These are phyloP conservation scores for Dreissena rostriformis DNA, from an alignment of 1,140 invertebrate species.

Conservation along the genomic window DNA sequence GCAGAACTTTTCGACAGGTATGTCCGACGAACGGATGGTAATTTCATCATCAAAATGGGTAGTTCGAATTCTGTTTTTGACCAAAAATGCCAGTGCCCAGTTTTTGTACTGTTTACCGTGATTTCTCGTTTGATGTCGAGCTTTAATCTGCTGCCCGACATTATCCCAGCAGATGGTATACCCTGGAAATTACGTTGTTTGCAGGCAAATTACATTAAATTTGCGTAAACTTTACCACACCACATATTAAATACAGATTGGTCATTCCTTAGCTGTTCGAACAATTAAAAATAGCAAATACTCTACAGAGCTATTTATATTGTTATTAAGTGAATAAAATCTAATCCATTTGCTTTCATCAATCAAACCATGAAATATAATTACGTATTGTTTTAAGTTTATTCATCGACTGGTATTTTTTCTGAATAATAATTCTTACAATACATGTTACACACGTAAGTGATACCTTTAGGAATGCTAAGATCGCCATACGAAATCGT, in stretches of 20 bases:
- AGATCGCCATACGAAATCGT: too few species aligned
- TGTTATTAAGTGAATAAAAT: neutral
- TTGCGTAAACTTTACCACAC: neutral
- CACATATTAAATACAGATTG: too few species aligned
- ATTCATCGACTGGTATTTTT: neutral
- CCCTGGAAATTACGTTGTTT: neutral
- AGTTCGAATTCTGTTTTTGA: slow-evolving; percentile 21
- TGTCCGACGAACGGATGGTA: neutral
- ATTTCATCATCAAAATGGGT: neutral
- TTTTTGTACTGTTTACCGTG: slow-evolving; percentile 32
- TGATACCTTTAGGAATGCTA: neutral
- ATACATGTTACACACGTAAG: neutral
- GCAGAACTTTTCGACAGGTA: neutral
- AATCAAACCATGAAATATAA: neutral
- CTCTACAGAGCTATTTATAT: neutral
- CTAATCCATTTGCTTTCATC: neutral
- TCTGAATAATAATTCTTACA: neutral
- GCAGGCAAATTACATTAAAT: neutral
- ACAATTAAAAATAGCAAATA: neutral
- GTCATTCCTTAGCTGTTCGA: neutral
- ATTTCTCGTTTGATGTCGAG: slow-evolving; percentile 24
- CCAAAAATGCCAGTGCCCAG: slow-evolving; percentile 29
- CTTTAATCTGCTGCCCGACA: slow-evolving; percentile 22
- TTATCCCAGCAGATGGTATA: slow-evolving; percentile 39
- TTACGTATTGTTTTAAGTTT: neutral